Evolutionary conservation across 2,888 invertebrate genomes (phyloP), one percentile per base, ranked within the genome.

Genomic region (Tanaodytes sp.): DNA sequence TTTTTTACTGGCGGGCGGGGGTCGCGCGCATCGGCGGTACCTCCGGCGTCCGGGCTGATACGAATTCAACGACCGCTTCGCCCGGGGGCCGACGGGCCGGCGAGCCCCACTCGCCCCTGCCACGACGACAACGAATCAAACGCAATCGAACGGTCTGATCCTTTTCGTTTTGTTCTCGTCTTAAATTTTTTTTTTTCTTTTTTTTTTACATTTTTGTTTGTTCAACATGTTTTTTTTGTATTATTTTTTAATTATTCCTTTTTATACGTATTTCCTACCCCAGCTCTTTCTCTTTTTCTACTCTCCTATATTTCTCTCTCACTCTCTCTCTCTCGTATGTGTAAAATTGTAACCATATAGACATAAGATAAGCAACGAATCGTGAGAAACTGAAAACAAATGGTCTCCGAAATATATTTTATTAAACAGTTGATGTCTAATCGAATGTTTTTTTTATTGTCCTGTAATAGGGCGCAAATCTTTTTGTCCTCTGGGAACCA

Each of bases 351-450:
- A 71, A 66, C 46, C 51, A 51, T 63, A 49, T 52, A 63, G 42
- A 59, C 48, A 15, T 66, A 66, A 58, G 43, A 31, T 66, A 71
- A 66, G 63, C 62, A 59, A 66, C 64, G 62, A 70, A 65, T 48
- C 69, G 54, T 43, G 49, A 69, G 45, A 54, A 42, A 59, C 61
- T 55, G 59, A 61, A 58, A 46, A 55, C 23, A 70, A 69, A 70
- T 57, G 62, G 62, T 51, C 62, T 62, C 65, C 61, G 48, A 71
- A 66, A 66, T 71, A 71, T 71, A 66, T 71, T 71, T 71, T 71
- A 63, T 66, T 54, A 63, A 59, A 71, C 71, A 66, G 42, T 58
- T 58, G 27, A 58, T 19, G 52, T 63, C 55, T 58, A 15, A 42
- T 63, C 63, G 46, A 69, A 62, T 16, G 63, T 54, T 69, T 63